A percentile compares a stretch with the other conserved stretches of the same genome.
These are phyloP conservation scores for Gymnopithys bicolor DNA, from an alignment of 2,797 vertebrate species.

Conservation along the genomic window DNA sequence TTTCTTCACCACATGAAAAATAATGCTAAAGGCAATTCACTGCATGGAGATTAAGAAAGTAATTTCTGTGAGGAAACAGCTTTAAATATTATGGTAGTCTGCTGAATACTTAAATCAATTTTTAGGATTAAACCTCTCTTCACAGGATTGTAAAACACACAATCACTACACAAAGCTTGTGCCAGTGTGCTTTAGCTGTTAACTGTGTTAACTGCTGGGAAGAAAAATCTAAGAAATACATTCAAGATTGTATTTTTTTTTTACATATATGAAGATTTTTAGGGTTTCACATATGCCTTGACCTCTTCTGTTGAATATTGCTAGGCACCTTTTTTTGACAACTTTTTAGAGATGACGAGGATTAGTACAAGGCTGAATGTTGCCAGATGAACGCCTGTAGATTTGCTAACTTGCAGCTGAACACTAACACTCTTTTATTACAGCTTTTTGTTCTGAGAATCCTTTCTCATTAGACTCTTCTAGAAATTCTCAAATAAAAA, in stretches of 20 bases:
- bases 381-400: not conserved
- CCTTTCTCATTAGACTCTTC: not conserved
- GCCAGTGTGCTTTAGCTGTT: not conserved
- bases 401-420: not conserved
- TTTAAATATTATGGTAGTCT: not conserved
- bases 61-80: not conserved
- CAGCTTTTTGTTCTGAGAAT: not conserved
- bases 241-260: not conserved
- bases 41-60: not conserved
- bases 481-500: not conserved
- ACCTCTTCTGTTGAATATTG: not conserved
- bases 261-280: not conserved
- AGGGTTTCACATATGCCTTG: not conserved
- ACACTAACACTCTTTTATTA: not conserved
- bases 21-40: not conserved
- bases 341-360: not conserved
- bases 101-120: not conserved
- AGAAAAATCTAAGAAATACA: not conserved
- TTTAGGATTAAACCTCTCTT: not conserved
- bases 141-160: not conserved
- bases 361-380: not conserved
- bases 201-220: not conserved
- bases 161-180: fast-evolving
- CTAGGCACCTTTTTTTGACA: not conserved
- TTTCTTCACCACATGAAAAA: not conserved